Conservation (phyloP, 2,113 vertebrate species). For the Andinoacara biseriatus region DNA sequence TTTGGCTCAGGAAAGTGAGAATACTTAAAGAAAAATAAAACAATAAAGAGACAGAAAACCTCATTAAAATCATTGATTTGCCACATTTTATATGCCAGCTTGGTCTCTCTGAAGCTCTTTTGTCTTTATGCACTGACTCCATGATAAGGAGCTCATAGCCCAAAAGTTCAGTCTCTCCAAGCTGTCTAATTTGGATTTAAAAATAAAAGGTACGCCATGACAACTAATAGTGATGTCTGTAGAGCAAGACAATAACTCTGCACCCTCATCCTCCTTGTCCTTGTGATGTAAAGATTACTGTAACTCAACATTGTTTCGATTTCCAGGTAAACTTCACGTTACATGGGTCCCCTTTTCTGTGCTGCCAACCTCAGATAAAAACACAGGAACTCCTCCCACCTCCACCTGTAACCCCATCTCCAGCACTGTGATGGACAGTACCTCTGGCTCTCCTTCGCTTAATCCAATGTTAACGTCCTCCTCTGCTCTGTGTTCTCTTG, state of each 20-base stretch:
- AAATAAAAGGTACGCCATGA: too few relatives aligned
- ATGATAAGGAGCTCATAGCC: too few relatives aligned
- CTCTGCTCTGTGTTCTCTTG: neutral
- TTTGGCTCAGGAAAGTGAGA: too few relatives aligned
- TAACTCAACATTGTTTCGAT: neutral
- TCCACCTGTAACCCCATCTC: neutral
- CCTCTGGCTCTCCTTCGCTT: neutral
- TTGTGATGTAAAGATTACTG: too few relatives aligned
- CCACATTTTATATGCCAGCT: neutral
- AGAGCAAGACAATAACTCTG: neutral
- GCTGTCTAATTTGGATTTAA: too few relatives aligned
- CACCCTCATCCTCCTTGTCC: neutral
- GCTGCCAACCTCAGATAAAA: neutral
- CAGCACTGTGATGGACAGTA: neutral
- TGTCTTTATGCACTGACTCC: too few relatives aligned
- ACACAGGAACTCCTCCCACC: accelerated
- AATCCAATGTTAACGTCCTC: neutral
- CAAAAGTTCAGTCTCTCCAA: too few relatives aligned
- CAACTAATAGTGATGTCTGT: too few relatives aligned
- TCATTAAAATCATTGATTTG: too few relatives aligned
- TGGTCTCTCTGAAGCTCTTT: neutral
- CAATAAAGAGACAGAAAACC: too few relatives aligned
- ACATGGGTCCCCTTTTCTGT: slow-evolving; percentile 23
- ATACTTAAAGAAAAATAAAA: too few relatives aligned
- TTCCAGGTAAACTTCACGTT: slow-evolving; percentile 23